Percentiles rank a stretch among this genome's conserved stretches.
These are phyloP conservation scores for Eilema caniola DNA, from an alignment of 2,888 invertebrate species.

Conservation along the genomic window DNA sequence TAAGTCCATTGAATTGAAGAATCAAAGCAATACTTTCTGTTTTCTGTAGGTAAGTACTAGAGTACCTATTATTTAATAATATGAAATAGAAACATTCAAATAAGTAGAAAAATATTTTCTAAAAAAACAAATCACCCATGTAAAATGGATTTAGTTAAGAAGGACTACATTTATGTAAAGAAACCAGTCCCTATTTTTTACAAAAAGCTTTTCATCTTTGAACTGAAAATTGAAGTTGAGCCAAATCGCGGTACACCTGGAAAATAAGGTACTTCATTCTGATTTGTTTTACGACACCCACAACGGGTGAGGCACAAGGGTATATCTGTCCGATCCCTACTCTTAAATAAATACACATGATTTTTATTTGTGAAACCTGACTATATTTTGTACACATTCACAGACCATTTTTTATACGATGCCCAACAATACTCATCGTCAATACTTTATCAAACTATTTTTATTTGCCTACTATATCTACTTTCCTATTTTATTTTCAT, in stretches of 20 bases:
- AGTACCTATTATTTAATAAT: no score
- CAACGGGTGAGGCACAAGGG: slow-evolving; percentile 3
- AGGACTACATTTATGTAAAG: no score
- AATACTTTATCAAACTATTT: not conserved
- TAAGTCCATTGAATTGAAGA: no score
- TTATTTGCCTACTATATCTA: not conserved
- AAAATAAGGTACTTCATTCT: slow-evolving; percentile 13
- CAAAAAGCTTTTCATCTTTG: not conserved
- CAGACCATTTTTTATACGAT: not conserved
- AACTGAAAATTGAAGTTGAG: slow-evolving; percentile 7
- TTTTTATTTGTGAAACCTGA: slow-evolving; percentile 1
- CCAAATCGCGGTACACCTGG: slow-evolving; percentile 19
- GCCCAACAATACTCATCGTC: not conserved
- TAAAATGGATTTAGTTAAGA: no score
- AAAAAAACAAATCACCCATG: no score
- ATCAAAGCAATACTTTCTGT: no score
- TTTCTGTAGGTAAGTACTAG: no score
- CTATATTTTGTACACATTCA: slow-evolving; percentile 3
- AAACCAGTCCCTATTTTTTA: no score
- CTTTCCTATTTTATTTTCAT: no score
- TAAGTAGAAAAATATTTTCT: no score
- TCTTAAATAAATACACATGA: not conserved
- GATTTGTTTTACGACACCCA: slow-evolving; percentile 7
- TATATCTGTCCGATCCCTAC: slow-evolving; percentile 1
- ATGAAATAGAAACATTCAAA: no score